phyloP scores from a whole-genome alignment of 2,797 vertebrate species.

The Hippoglossus hippoglossus region DNA sequence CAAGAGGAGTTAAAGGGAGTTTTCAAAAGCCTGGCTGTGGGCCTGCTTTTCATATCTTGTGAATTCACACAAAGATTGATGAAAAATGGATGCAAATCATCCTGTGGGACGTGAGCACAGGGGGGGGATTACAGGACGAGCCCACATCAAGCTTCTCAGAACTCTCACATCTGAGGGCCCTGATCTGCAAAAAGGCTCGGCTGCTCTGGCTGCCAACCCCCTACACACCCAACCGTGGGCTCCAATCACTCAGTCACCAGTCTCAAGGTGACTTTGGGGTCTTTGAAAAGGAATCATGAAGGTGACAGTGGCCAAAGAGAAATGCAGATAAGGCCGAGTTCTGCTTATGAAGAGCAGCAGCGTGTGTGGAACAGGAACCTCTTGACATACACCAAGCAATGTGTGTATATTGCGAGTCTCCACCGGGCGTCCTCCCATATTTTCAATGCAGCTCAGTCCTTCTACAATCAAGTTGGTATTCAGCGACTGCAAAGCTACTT shows the following conservation, averaged over 20 bases:
- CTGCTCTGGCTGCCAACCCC: slow-evolving; percentile 58
- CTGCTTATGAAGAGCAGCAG: slow-evolving; percentile 14
- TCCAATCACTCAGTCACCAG: slow-evolving; percentile 50
- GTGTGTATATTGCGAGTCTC: not conserved
- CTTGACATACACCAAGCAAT: slow-evolving; percentile 2
- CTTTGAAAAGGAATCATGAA: slow-evolving; percentile 66
- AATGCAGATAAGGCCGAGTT: slow-evolving; percentile 32
- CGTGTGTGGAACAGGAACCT: not conserved
- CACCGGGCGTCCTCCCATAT: slow-evolving; percentile 7
- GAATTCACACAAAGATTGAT: slow-evolving; percentile 77
- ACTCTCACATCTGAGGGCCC: slow-evolving; percentile 73
- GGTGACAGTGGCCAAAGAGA: slow-evolving; percentile 42
- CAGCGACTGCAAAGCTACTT: slow-evolving; percentile 41
- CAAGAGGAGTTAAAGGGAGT: slow-evolving; percentile 52
- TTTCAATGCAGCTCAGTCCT: slow-evolving; percentile 11
- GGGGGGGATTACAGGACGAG: slow-evolving; percentile 65
- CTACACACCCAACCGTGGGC: slow-evolving; percentile 30
- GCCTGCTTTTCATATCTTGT: slow-evolving; percentile 72
- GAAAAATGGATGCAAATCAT: slow-evolving; percentile 82
- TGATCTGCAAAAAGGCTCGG: slow-evolving; percentile 60
- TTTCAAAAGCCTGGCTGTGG: slow-evolving; percentile 67
- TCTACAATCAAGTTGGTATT: slow-evolving; percentile 30
- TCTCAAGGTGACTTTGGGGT: slow-evolving; percentile 76
- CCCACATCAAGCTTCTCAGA: slow-evolving; percentile 73
- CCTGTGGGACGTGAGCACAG: slow-evolving; percentile 61